phyloP scores from a whole-genome alignment of 2,888 invertebrate species.

The Zaprionus lineosus region DNA sequence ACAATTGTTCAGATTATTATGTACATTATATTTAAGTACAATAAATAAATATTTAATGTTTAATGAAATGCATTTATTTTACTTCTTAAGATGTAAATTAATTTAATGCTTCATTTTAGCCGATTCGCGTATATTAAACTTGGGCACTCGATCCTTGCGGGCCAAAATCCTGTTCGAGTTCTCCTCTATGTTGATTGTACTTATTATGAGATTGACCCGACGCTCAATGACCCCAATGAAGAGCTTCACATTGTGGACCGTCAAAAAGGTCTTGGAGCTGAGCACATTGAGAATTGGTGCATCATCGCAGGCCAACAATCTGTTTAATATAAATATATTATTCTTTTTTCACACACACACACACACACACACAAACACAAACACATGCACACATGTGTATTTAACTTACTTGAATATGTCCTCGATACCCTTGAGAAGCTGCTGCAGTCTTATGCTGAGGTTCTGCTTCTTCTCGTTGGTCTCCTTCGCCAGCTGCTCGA shows the following conservation, averaged over 20 bases:
- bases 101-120: conserved; percentile 74
- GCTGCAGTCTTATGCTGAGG: conserved; percentile 68
- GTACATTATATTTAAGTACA: conserved; percentile 27
- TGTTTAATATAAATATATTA: conserved; percentile 83
- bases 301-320: conserved; percentile 88
- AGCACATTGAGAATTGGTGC: conserved; percentile 88
- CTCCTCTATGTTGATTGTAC: conserved; percentile 79
- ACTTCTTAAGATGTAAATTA: not conserved
- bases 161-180: conserved; percentile 80
- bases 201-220: conserved; percentile 83
- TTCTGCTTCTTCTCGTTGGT: conserved; percentile 76
- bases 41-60: conserved; percentile 24
- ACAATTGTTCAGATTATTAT: conserved; percentile 1
- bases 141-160: conserved; percentile 81
- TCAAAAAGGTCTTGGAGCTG: conserved; percentile 88
- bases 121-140: conserved; percentile 82
- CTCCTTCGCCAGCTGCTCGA: conserved; percentile 69
- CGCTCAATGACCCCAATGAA: conserved; percentile 92
- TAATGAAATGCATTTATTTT: no score
- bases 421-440: conserved; percentile 84
- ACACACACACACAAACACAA: no score
- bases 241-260: conserved; percentile 89
- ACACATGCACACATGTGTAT: no score
- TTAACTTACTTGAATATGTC: conserved; percentile 82
- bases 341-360: no score